phyloP scores from a whole-genome alignment of 1,140 invertebrate genomes.

The Rhynchophorus ferrugineus region DNA sequence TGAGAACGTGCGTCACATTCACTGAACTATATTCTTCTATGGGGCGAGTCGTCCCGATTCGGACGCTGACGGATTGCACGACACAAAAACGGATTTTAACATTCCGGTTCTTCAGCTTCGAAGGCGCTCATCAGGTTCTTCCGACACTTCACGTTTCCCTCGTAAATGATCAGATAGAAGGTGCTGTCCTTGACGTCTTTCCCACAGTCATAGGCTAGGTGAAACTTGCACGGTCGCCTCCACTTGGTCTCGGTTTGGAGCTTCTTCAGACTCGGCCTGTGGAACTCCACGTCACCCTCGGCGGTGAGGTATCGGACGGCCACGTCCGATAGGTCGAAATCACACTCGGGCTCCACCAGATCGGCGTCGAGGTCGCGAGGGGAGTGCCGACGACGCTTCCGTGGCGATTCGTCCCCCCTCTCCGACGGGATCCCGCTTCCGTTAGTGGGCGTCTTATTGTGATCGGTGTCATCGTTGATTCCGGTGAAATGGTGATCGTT shows the following conservation, averaged over 20 bases:
- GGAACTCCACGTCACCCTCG: slow-evolving; percentile 47
- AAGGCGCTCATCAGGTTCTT: slow-evolving; percentile 46
- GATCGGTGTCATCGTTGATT: slow-evolving; percentile 26
- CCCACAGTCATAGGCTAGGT: slow-evolving; percentile 47
- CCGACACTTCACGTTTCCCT: slow-evolving; percentile 49
- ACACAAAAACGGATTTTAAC: too few relatives aligned
- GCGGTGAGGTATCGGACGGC: slow-evolving; percentile 29
- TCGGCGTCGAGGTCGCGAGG: slow-evolving; percentile 1
- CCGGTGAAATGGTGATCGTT: slow-evolving; percentile 17
- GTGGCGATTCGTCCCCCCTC: slow-evolving; percentile 15
- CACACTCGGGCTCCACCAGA: slow-evolving; percentile 24
- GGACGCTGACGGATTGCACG: too few relatives aligned
- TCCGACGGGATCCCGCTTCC: neutral
- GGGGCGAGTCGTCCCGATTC: too few relatives aligned
- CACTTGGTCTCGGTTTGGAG: slow-evolving; percentile 45
- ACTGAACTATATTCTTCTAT: too few relatives aligned
- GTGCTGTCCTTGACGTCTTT: slow-evolving; percentile 46
- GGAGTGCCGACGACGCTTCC: slow-evolving; percentile 23
- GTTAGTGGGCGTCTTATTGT: neutral
- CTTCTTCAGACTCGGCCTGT: slow-evolving; percentile 43
- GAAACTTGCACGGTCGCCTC: slow-evolving; percentile 49
- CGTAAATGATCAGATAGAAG: slow-evolving; percentile 49
- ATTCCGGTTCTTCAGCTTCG: slow-evolving; percentile 23
- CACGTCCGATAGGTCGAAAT: slow-evolving; percentile 16
- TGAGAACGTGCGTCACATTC: too few relatives aligned